Base-by-base conservation (phyloP, 2,888 invertebrate genomes). In the Pomacea canaliculata region DNA sequence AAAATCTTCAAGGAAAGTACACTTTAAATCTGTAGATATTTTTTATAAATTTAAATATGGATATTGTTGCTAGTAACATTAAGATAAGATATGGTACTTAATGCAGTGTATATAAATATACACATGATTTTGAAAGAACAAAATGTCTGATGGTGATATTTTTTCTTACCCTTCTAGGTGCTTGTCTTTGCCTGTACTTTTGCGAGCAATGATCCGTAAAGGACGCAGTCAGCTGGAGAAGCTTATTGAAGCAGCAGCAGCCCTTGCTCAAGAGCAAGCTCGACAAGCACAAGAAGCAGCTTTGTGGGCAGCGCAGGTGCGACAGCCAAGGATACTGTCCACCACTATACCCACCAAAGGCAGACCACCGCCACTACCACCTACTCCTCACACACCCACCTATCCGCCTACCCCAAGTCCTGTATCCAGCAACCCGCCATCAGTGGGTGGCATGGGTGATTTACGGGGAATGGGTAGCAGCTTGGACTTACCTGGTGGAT, bases 181-280 rank as follows among this genome's bases (percentile, higher is more conserved):
- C 85, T 94, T 96, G 86, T 97, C 97, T n/a, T 96, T 98, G 90
- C 97, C 98, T 3, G 93, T 97, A 73, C 96, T 96, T 10, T 94
- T 97, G 91, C 93, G 97, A 80, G 94, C 96, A 3, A 93, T 98
- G 4, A 94, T 97, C n/a, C 94, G 95, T 69, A 90, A 90, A 83
- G 88, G 87, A n/a, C 81, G 82, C 23, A 83, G 80, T 62, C 83
- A 88, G 76, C 80, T 89, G 62, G 81, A 83, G 68, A 85, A 83
- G 62, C 80, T 85, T 48, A 78, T 79, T 48, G 81, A 79, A n/a
- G 81, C 79, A 8, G 82, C 78, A 27, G 71, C 74, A 60, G 78
- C 77, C 9, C 70, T 73, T 65, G 78, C 78, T 13, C 72, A 70
- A 18, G 76, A 80, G 59, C 56, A 71, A 49, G 78, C 80, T 16